These are phyloP conservation scores for Polylopha cassiicola DNA, from an alignment of 2,888 invertebrate species.

Conservation along the genomic window DNA sequence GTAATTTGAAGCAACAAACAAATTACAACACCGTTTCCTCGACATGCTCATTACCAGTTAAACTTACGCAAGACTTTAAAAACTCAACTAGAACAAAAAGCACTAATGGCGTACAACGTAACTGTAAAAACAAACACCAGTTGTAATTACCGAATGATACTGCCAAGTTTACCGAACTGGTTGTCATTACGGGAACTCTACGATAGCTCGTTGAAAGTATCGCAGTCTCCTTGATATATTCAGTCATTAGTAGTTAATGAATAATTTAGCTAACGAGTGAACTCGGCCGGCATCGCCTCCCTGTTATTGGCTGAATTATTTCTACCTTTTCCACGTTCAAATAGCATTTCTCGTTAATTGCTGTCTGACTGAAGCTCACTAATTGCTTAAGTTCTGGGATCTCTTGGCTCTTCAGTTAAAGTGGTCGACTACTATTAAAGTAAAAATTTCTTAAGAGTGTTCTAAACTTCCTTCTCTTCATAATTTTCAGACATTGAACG, in stretches of 20 bases:
- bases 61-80: constrained; percentile 1
- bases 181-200: constrained; percentile 7
- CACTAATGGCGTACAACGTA: background rate
- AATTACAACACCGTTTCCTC: no score
- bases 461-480: constrained; percentile 57
- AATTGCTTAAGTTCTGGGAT: constrained; percentile 75
- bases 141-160: background rate
- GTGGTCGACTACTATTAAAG: constrained; percentile 67
- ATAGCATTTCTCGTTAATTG: constrained; percentile 74
- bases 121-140: constrained; percentile 1
- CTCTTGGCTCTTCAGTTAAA: constrained; percentile 64
- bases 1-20: no score
- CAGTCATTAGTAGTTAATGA: constrained; percentile 68
- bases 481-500: constrained; percentile 45
- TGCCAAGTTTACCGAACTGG: background rate
- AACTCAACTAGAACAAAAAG: background rate
- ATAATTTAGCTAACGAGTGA: constrained; percentile 69
- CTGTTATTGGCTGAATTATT: constrained; percentile 72
- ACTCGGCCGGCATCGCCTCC: constrained; percentile 38
- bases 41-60: no score
- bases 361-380: constrained; percentile 72
- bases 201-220: constrained; percentile 5
- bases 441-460: constrained; percentile 65
- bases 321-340: constrained; percentile 69
- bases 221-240: constrained; percentile 47